Evolutionary conservation across 2,888 invertebrate genomes (phyloP).

Genomic region (Allacma fusca): DNA sequence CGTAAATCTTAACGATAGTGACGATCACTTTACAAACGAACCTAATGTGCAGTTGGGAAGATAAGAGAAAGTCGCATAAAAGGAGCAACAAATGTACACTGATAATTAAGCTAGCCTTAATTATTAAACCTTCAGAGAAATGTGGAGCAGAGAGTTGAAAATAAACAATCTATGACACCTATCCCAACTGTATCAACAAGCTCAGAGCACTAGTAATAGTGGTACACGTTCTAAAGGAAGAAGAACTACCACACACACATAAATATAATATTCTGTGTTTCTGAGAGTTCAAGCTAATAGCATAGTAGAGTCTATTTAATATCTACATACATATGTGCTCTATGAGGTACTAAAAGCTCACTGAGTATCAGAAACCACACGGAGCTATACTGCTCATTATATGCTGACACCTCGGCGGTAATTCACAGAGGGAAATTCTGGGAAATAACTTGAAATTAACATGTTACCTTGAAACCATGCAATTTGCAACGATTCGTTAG

Average conservation of each 20-base stretch:
- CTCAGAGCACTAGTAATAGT: neutral
- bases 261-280: no score
- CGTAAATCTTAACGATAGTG: no score
- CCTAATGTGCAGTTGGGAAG: no score
- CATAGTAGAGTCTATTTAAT: no score
- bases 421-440: slow-evolving; percentile 1
- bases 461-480: slow-evolving; percentile 9
- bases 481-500: slow-evolving; percentile 21
- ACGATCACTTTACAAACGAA: no score
- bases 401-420: neutral
- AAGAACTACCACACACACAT: no score
- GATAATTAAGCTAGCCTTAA: slow-evolving; percentile 6
- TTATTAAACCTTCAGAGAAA: neutral
- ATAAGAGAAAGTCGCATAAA: no score
- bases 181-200: neutral
- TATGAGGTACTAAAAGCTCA: no score
- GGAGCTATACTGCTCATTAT: no score
- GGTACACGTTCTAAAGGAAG: neutral
- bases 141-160: neutral
- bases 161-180: slow-evolving; percentile 7
- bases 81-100: neutral
- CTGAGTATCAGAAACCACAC: no score
- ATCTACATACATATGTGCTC: no score
- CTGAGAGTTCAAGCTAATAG: no score
- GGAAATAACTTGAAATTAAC: slow-evolving; percentile 18